Conservation (phyloP, 2,797 vertebrate genomes). For the Cercopithecus petaurista region DNA sequence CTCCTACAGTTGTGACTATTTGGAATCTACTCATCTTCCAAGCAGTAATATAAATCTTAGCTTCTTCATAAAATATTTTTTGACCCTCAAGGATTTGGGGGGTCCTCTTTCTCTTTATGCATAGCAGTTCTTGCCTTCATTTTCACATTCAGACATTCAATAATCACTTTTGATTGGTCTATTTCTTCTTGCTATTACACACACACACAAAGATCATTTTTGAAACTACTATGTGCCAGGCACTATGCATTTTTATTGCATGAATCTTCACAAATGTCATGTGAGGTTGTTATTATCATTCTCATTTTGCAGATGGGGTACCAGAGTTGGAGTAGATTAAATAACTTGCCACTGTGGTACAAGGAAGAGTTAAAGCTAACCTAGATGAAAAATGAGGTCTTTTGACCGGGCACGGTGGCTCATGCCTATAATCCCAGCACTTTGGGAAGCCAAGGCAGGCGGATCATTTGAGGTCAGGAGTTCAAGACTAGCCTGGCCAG, state of each 20-base stretch:
- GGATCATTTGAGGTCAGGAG: too few species aligned
- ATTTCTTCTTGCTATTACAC: too few species aligned
- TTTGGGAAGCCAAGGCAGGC: too few species aligned
- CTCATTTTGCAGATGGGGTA: background rate
- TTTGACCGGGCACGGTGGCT: too few species aligned
- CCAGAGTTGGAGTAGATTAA: background rate
- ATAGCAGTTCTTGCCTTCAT: background rate
- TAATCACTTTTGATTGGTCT: too few species aligned
- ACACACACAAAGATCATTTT: background rate
- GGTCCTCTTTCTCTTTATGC: conserved; percentile 18
- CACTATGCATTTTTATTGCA: background rate
- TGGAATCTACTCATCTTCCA: conserved; percentile 50
- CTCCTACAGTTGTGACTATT: conserved; percentile 3
- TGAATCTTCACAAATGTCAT: background rate
- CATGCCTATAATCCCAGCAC: too few species aligned
- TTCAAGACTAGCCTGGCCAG: too few species aligned
- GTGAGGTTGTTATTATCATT: background rate
- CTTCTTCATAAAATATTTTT: background rate
- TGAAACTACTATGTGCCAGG: background rate
- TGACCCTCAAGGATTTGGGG: background rate
- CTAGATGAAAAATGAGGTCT: background rate
- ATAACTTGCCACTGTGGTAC: background rate
- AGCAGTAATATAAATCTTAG: conserved; percentile 5
- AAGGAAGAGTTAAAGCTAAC: background rate
- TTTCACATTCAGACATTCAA: background rate